Conservation (phyloP, 2,888 invertebrate genomes). For the Eilema sororculum region DNA sequence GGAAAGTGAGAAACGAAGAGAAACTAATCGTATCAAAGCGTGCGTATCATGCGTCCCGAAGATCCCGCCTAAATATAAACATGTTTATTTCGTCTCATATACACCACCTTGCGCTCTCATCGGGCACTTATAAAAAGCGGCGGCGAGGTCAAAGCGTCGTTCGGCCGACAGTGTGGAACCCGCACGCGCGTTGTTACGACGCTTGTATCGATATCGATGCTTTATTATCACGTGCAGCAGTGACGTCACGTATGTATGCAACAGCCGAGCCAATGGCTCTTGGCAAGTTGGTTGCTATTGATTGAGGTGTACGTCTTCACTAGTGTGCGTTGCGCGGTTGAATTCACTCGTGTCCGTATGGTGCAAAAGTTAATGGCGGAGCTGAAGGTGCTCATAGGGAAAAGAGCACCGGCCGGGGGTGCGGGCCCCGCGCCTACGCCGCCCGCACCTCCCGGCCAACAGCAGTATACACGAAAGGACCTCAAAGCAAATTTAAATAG, state of each 20-base stretch:
- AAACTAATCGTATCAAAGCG: slow-evolving; percentile 45
- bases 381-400: slow-evolving; percentile 85
- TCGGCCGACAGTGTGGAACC: slow-evolving; percentile 78
- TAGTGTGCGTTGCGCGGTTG: slow-evolving; percentile 75
- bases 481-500: slow-evolving; percentile 84
- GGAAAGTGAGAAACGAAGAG: slow-evolving; percentile 38
- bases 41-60: slow-evolving; percentile 65
- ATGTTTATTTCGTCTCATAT: slow-evolving; percentile 71
- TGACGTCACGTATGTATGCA: slow-evolving; percentile 80
- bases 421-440: slow-evolving; percentile 59
- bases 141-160: slow-evolving; percentile 79
- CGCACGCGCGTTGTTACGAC: slow-evolving; percentile 82
- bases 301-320: slow-evolving; percentile 73
- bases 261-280: slow-evolving; percentile 81
- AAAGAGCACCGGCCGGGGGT: slow-evolving; percentile 78
- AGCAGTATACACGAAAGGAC: slow-evolving; percentile 80
- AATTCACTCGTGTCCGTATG: slow-evolving; percentile 82
- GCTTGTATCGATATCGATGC: slow-evolving; percentile 78
- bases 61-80: slow-evolving; percentile 80
- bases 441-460: slow-evolving; percentile 57
- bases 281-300: slow-evolving; percentile 76
- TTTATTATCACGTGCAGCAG: slow-evolving; percentile 79
- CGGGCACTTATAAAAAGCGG: slow-evolving; percentile 85
- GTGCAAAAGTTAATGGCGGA: slow-evolving; percentile 85
- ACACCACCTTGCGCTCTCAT: slow-evolving; percentile 81